Evolutionary conservation across 2,113 vertebrate genomes (phyloP).

Genomic region (Tonatia bakeri): DNA sequence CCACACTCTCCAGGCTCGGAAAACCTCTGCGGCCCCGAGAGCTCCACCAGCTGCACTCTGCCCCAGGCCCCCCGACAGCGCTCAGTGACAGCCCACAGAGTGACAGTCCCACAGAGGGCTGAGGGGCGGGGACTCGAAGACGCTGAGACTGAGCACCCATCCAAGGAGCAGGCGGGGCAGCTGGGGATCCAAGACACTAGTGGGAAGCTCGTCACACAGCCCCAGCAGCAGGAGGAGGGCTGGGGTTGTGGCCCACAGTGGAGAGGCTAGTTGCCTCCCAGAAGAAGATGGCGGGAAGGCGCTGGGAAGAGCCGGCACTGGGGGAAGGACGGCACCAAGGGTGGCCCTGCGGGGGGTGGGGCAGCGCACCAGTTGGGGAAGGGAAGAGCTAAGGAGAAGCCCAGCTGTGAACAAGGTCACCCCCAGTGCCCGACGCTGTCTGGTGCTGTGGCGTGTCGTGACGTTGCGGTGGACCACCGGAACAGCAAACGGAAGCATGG

Average conservation of each 20-base stretch:
- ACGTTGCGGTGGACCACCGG: neutral
- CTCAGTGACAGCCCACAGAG: neutral
- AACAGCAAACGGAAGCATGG: neutral
- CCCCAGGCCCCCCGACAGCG: neutral
- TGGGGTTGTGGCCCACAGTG: neutral
- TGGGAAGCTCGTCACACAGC: neutral
- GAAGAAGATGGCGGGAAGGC: neutral
- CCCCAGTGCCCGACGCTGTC: neutral
- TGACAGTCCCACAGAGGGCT: accelerated
- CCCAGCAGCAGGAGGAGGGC: neutral
- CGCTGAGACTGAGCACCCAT: neutral
- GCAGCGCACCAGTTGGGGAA: neutral
- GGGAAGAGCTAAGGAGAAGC: neutral
- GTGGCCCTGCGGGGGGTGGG: neutral
- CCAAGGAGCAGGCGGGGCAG: neutral
- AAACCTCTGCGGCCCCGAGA: neutral
- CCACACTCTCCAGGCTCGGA: neutral
- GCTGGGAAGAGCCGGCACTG: no score
- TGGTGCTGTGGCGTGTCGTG: no score
- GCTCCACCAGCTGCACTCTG: neutral
- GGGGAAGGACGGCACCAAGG: no score
- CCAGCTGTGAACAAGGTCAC: neutral
- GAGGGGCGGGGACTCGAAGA: neutral
- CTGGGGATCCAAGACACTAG: neutral
- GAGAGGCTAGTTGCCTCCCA: neutral